Base-by-base conservation (phyloP, 2,113 vertebrate genomes). In the Tragulus kanchil region DNA sequence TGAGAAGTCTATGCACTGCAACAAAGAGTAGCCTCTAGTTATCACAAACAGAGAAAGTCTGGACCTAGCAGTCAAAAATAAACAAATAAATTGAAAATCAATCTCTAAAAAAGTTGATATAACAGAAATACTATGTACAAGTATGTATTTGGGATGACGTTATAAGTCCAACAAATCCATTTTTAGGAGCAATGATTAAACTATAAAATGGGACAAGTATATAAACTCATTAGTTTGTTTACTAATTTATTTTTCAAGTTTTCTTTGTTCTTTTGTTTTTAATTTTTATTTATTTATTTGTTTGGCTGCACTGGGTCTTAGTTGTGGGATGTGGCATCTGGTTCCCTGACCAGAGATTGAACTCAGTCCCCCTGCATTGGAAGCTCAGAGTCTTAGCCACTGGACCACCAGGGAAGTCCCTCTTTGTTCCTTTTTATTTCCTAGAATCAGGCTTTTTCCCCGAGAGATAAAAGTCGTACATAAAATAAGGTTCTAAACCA, bases 51-150 rank as follows among this genome's bases (percentile, higher is more conserved):
- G 5, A 23, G 69, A 45, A 71, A 71, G 36, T 36, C 69, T 2
- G 0, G 69, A 71, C 69, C 19, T 36, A 5, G 2, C n/a, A 0
- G 69, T 12, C 36, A 71, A 45, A 23, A 23, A 3, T 45, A 42
- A 42, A 23, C 9, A 71, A 71, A 71, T n/a, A n/a, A n/a, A n/a
- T 13, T 23, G 23, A 42, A 71, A 71, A 23, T 13, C 81, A 92
- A 90, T 13, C 7, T 88, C 58, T 45, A 65, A 83, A 54, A 77
- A 61, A 79, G 42, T 50, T 88, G 48, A 62, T 78, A 3, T 92
- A 65, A 93, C 48, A 67, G 16, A 97, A 93, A 92, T 81, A 23
- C 17, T 79, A 31, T 19, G 28, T 48, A 28, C 16, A 97, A 92
- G 61, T 50, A 61, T 25, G 59, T 16, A 48, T 82, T 82, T 67